These are phyloP conservation scores for Gastracanthus pulcherrimus DNA, from an alignment of 2,888 invertebrate genomes.

Conservation along the genomic window DNA sequence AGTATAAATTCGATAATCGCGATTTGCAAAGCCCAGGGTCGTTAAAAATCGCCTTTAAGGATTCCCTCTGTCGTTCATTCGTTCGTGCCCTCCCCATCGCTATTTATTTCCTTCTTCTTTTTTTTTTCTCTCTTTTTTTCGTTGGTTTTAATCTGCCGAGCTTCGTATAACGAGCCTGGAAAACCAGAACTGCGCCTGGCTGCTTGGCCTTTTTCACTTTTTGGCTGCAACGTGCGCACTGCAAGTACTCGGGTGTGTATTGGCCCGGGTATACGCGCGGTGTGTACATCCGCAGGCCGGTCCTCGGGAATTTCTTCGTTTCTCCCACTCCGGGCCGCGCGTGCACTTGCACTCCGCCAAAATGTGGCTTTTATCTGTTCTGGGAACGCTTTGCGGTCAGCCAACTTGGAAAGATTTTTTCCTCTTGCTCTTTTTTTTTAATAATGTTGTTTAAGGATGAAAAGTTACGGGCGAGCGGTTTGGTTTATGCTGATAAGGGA, in stretches of 20 bases:
- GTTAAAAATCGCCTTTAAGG: slow-evolving; percentile 45
- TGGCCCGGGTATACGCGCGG: background rate
- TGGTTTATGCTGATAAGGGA: too few relatives aligned
- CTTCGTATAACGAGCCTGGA: slow-evolving; percentile 48
- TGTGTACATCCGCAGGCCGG: background rate
- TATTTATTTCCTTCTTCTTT: background rate
- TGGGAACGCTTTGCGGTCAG: background rate
- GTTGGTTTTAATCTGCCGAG: background rate
- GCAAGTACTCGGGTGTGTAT: slow-evolving; percentile 23
- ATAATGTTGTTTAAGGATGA: too few relatives aligned
- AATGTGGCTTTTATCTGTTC: background rate
- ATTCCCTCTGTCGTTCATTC: slow-evolving; percentile 20
- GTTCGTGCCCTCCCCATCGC: background rate
- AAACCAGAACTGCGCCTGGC: slow-evolving; percentile 50
- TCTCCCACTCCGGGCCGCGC: background rate
- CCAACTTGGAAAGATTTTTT: background rate
- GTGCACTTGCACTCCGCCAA: background rate
- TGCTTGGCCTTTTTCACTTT: slow-evolving; percentile 51
- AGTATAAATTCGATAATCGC: slow-evolving; percentile 56
- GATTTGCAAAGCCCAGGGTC: slow-evolving; percentile 44
- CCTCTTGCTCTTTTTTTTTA: too few relatives aligned
- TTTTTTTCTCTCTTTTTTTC: background rate
- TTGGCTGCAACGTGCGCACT: slow-evolving; percentile 19
- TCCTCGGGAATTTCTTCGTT: background rate
- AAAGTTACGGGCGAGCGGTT: too few relatives aligned